A percentile compares a stretch with the other conserved stretches of the same genome.
Evolutionary conservation across 2,888 invertebrate genomes (phyloP).

Genomic region (Hartigia nigra): DNA sequence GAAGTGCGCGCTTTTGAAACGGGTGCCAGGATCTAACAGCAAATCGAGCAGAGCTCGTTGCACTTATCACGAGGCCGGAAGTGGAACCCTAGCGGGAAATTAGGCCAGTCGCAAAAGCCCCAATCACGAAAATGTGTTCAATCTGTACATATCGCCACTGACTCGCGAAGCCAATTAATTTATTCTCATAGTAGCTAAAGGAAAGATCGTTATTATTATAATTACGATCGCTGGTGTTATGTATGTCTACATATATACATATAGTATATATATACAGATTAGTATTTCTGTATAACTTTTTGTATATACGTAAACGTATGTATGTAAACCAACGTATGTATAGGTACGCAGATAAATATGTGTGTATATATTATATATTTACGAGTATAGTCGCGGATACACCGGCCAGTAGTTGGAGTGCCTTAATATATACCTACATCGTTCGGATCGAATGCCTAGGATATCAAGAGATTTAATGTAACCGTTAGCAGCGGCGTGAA

Average conservation of each 20-base stretch:
- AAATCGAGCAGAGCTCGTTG: background rate
- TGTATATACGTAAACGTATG: constrained; percentile 25
- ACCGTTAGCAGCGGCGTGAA: background rate
- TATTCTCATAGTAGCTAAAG: constrained; percentile 47
- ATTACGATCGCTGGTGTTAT: constrained; percentile 4
- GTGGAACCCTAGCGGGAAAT: background rate
- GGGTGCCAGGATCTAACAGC: background rate
- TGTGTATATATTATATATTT: constrained; percentile 35
- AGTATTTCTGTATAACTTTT: constrained; percentile 22
- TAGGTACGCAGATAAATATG: constrained; percentile 37
- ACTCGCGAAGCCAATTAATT: constrained; percentile 34
- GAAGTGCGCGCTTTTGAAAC: background rate
- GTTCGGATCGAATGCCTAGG: constrained; percentile 9
- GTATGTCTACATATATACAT: constrained; percentile 5
- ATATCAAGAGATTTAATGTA: background rate
- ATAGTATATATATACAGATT: constrained; percentile 23
- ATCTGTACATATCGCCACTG: constrained; percentile 50
- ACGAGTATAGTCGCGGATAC: constrained; percentile 33
- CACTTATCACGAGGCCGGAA: background rate
- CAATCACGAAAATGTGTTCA: constrained; percentile 49
- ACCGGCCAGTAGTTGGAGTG: constrained; percentile 59
- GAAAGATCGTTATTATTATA: constrained; percentile 19
- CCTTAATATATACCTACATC: constrained; percentile 49
- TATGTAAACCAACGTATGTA: constrained; percentile 52
- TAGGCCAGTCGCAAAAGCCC: constrained; percentile 16